These are phyloP conservation scores for Bambusicola thoracicus DNA, from an alignment of 2,113 vertebrate species.

Conservation along the genomic window DNA sequence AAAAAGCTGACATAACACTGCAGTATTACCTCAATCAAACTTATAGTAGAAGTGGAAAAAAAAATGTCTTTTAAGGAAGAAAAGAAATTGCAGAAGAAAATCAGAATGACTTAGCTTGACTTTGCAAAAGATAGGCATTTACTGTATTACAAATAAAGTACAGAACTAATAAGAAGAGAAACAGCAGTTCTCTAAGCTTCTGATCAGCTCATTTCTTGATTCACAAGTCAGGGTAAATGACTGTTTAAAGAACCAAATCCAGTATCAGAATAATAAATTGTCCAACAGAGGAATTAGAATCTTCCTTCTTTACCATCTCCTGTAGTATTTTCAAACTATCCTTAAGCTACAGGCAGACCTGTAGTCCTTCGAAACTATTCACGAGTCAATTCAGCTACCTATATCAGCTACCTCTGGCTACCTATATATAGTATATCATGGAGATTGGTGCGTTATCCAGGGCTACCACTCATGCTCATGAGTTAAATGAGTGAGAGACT, in stretches of 20 bases:
- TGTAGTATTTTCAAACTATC: conserved; percentile 32
- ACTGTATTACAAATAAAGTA: too few species aligned
- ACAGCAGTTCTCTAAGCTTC: neutral
- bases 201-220: conserved; percentile 9
- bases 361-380: neutral
- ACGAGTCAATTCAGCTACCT: conserved; percentile 11
- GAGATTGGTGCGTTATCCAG: neutral
- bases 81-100: neutral
- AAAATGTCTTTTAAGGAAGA: neutral
- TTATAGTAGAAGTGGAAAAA: neutral
- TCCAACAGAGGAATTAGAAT: conserved; percentile 32
- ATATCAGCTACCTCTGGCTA: neutral
- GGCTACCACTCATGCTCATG: neutral
- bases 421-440: neutral
- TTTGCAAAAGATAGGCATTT: neutral
- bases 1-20: neutral
- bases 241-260: conserved; percentile 13
- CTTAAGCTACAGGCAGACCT: neutral
- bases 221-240: conserved; percentile 31
- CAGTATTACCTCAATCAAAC: neutral
- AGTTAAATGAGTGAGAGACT: neutral
- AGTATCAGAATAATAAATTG: conserved; percentile 47
- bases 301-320: conserved; percentile 9
- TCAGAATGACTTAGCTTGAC: neutral
- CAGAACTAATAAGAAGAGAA: neutral